phyloP scores from a whole-genome alignment of 2,888 invertebrate genomes.

The Lucinisca nassula region DNA sequence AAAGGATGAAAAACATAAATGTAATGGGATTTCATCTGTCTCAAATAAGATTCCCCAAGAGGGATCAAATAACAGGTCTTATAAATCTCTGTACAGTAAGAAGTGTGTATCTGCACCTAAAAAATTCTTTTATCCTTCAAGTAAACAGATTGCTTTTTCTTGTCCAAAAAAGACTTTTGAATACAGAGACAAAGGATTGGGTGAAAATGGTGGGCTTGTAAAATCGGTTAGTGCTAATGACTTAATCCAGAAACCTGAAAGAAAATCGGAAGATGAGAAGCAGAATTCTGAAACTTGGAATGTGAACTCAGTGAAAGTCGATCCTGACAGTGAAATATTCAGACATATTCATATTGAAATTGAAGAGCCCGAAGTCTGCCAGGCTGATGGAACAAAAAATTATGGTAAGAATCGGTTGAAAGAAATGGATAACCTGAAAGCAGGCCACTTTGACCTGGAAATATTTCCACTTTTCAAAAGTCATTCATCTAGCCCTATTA shows the following conservation, averaged over 20 bases:
- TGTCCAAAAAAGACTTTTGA: conserved; percentile 71
- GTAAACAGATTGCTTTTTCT: conserved; percentile 64
- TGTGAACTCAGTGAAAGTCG: not conserved
- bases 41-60: too few species aligned
- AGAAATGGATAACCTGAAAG: too few species aligned
- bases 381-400: too few species aligned
- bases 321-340: not conserved
- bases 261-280: not conserved
- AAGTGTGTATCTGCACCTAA: not conserved
- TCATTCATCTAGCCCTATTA: too few species aligned
- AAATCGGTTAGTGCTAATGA: conserved; percentile 34
- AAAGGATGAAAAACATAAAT: too few species aligned
- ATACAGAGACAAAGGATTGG: conserved; percentile 44
- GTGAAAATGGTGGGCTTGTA: conserved; percentile 26
- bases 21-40: too few species aligned
- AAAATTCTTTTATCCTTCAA: conserved; percentile 77
- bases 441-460: too few species aligned
- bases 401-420: too few species aligned
- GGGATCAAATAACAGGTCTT: not conserved
- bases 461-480: too few species aligned
- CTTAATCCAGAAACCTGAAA: not conserved
- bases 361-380: too few species aligned
- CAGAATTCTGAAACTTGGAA: too few species aligned
- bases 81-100: not conserved
- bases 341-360: not conserved